These are phyloP conservation scores for Borostomias antarcticus DNA, from an alignment of 2,797 vertebrate genomes.

Conservation along the genomic window DNA sequence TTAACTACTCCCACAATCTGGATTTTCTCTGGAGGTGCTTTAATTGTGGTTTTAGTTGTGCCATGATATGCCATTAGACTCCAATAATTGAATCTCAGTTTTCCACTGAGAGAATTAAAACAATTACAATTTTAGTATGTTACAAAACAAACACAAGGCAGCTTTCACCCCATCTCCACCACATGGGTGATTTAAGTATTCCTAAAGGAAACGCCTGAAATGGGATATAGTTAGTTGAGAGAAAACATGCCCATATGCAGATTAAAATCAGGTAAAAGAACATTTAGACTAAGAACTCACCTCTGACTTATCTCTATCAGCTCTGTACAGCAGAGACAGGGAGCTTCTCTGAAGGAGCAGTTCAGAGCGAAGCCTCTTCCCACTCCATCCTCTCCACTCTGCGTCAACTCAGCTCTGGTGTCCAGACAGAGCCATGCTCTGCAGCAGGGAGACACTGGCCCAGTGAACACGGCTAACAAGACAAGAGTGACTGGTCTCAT, in stretches of 20 bases:
- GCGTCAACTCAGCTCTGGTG: conserved; percentile 30
- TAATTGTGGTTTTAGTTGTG: conserved; percentile 40
- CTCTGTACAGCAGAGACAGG: conserved; percentile 31
- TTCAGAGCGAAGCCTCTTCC: conserved; percentile 23
- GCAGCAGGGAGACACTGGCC: conserved; percentile 55
- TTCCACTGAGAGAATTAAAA: conserved; percentile 30
- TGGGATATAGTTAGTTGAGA: conserved; percentile 1
- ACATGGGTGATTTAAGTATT: conserved; percentile 1
- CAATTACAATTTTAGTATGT: conserved; percentile 35
- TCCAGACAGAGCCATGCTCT: conserved; percentile 36
- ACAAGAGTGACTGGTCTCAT: conserved; percentile 70
- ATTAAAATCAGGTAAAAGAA: neutral
- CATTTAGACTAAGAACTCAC: conserved; percentile 61
- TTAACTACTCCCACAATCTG: conserved; percentile 9
- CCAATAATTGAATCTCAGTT: conserved; percentile 16
- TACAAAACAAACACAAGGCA: conserved; percentile 12
- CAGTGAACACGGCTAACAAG: conserved; percentile 64
- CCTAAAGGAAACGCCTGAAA: neutral
- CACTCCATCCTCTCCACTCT: conserved; percentile 24
- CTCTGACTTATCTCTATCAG: conserved; percentile 36
- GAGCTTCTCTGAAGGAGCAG: conserved; percentile 27
- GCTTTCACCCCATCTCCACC: neutral
- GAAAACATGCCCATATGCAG: neutral
- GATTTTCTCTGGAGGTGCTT: conserved; percentile 31
- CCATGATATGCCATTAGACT: conserved; percentile 26